A percentile compares a stretch with the other conserved stretches of the same genome.
Conservation (phyloP, 2,888 invertebrate species). For the Tachina fera region DNA sequence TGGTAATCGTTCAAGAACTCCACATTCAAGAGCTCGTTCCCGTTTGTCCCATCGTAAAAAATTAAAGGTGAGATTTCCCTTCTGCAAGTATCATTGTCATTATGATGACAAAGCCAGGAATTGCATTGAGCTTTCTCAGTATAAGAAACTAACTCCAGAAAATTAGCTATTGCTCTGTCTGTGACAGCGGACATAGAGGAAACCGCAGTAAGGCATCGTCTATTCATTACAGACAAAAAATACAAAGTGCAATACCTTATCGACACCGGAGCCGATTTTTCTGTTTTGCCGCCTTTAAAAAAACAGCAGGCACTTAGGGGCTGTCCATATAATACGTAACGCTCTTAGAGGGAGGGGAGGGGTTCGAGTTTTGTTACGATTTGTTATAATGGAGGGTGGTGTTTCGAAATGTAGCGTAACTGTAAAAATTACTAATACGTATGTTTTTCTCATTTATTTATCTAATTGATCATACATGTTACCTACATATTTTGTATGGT, state of each 20-base stretch:
- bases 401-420: too few species aligned
- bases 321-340: not conserved
- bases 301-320: not conserved
- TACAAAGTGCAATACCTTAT: not conserved
- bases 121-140: not conserved
- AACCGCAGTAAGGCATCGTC: not conserved
- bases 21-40: too few species aligned
- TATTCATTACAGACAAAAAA: not conserved
- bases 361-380: too few species aligned
- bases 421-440: too few species aligned
- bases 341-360: too few species aligned
- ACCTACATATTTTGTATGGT: too few species aligned
- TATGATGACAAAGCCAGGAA: not conserved
- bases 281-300: not conserved
- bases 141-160: slow-evolving; percentile 7
- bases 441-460: too few species aligned
- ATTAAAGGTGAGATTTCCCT: not conserved
- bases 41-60: not conserved
- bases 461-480: too few species aligned
- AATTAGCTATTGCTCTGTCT: not conserved
- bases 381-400: too few species aligned
- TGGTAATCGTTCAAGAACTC: too few species aligned
- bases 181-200: not conserved
- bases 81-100: not conserved
- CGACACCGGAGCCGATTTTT: not conserved